phyloP scores from a whole-genome alignment of 2,113 vertebrate genomes.

The Anoura caudifer region DNA sequence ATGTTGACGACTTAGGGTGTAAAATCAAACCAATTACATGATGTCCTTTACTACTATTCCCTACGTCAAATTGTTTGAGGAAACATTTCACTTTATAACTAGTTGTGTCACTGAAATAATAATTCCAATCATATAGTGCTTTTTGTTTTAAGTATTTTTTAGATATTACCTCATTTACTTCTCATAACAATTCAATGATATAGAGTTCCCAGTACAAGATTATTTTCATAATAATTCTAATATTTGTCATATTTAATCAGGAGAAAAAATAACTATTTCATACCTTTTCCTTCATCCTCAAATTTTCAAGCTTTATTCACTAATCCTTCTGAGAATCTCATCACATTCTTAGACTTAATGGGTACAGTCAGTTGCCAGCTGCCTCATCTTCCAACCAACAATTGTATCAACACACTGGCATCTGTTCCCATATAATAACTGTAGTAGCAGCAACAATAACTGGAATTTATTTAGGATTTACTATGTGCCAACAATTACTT shows the following conservation, averaged over 20 bases:
- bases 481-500: background rate
- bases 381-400: background rate
- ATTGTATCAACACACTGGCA: background rate
- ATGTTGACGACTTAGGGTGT: background rate
- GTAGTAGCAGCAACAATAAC: background rate
- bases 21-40: background rate
- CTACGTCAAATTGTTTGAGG: background rate
- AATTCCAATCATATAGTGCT: background rate
- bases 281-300: background rate
- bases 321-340: background rate
- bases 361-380: background rate
- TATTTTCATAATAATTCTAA: background rate
- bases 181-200: background rate
- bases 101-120: background rate
- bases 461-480: background rate
- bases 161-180: background rate
- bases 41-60: background rate
- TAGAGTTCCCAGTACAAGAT: background rate
- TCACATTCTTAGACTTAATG: background rate
- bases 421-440: background rate
- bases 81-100: slow-evolving; percentile 28
- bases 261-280: background rate
- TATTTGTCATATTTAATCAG: background rate
- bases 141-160: slow-evolving; percentile 13
- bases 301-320: background rate